A percentile compares a stretch with the other conserved stretches of the same genome.
These are phyloP conservation scores for Strix occidentalis DNA, from an alignment of 2,797 vertebrate genomes.

Conservation along the genomic window DNA sequence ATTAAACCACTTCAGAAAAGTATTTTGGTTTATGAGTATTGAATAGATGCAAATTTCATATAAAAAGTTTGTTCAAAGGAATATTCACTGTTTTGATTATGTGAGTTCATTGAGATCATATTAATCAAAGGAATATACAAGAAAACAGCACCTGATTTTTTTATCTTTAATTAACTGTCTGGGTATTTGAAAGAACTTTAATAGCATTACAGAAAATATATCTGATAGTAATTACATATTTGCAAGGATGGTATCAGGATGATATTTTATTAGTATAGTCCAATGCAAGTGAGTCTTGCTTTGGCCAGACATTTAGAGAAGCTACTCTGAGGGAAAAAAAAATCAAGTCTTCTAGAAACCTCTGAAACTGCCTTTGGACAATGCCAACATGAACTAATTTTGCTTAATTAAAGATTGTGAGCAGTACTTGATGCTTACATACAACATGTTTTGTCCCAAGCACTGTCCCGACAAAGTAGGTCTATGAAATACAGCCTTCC, in stretches of 20 bases:
- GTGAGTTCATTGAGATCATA: conserved; percentile 35
- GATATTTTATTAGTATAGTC: neutral
- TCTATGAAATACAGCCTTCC: neutral
- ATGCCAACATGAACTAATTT: neutral
- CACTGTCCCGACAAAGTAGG: neutral
- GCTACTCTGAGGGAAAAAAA: neutral
- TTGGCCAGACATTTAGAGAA: neutral
- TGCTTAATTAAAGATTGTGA: neutral
- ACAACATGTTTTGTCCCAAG: neutral
- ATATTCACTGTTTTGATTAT: neutral
- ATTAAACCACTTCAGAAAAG: neutral
- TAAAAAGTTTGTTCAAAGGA: neutral
- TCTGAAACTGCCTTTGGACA: neutral
- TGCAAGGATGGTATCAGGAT: conserved; percentile 2
- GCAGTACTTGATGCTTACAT: neutral
- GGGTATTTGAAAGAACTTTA: conserved; percentile 55
- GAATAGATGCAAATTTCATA: neutral
- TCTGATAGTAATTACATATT: conserved; percentile 47
- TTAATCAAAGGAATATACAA: neutral
- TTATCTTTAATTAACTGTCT: conserved; percentile 46
- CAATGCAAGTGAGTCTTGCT: neutral
- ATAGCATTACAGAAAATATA: conserved; percentile 46
- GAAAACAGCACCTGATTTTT: conserved; percentile 14
- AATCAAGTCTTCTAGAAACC: neutral
- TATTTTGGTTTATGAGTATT: neutral